Evolutionary conservation across 2,888 invertebrate genomes (phyloP), one percentile per base, ranked within the genome.

Genomic region (Standfussiana lucernea): DNA sequence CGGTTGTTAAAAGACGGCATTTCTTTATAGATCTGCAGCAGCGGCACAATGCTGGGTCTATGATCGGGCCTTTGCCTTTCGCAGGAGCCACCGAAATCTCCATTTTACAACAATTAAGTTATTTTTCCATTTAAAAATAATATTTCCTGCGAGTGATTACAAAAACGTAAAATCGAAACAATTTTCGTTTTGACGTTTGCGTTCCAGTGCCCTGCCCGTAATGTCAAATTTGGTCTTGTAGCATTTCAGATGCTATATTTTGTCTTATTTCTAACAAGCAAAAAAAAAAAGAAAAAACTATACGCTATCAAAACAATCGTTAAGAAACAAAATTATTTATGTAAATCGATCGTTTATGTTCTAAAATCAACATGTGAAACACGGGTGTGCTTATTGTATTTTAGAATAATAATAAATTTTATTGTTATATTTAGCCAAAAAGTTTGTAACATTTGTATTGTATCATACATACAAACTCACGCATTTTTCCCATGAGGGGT

Each of bases 11-110:
- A 78, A 96, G 86, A 32, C 96, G 92, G 81, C 96, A 96, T 93
- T 95, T 96, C 89, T 96, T 96, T 45, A 95, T 95, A 35, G 94
- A 94, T 61, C 95, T 93, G 80, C 96, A 96, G 68, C 96, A 96
- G 21, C 96, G 93, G 78, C 96, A 96, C 40, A 96, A 84, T 1
- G 93, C 96, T 0, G 95, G 95, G 75, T 96, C 93, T 77, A 96
- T 89, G 32, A 95, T 88, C 18, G 96, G 95, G 18, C 95, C 95
- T 87, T 94, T 95, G 81, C 77, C 89, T 62, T 90, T 92, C 21
- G 75, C 86, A 28, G 87, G 72, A 40, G 64, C 82, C n/a, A 67
- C 68, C 37, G 86, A 59, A 67, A 80, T 79, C 75, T 91, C 90
- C 93, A 93, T 93, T 87, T 83, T 75, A 73, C 59, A 61, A 45